Percentiles rank a stretch among this genome's conserved stretches.
Evolutionary conservation across 2,888 invertebrate genomes (phyloP).

Genomic region (Temnothorax ravouxi): DNA sequence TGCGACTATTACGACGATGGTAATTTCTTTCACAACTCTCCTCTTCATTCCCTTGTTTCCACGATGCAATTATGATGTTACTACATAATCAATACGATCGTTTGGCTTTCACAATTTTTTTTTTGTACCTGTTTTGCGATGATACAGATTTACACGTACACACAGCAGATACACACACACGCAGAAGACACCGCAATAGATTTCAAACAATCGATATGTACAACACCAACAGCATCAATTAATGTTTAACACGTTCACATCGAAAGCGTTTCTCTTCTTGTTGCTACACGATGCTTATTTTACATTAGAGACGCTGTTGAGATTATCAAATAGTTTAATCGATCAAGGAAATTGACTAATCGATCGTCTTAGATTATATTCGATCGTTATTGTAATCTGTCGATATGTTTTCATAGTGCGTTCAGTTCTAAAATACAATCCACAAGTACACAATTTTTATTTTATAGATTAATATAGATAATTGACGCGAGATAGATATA

Average conservation of each 20-base stretch:
- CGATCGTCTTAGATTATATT: neutral
- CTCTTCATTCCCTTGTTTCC: conserved; percentile 68
- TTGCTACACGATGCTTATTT: conserved; percentile 35
- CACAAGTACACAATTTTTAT: neutral
- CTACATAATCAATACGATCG: conserved; percentile 67
- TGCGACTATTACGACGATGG: conserved; percentile 86
- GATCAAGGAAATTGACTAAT: neutral
- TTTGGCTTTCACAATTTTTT: conserved; percentile 76
- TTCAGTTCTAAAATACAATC: neutral
- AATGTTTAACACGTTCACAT: conserved; percentile 1
- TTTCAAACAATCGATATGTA: conserved; percentile 20
- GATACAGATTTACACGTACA: neutral
- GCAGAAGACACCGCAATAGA: conserved; percentile 33
- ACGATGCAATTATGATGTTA: conserved; percentile 64
- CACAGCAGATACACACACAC: neutral
- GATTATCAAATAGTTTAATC: conserved; percentile 11
- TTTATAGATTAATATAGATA: conserved; percentile 16
- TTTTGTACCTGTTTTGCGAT: conserved; percentile 60
- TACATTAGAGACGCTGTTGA: conserved; percentile 21
- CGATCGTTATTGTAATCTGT: conserved; percentile 14
- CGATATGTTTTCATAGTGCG: neutral
- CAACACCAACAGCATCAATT: conserved; percentile 33
- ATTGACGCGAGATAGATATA: neutral
- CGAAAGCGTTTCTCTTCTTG: conserved; percentile 13
- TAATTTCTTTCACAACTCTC: conserved; percentile 83